phyloP scores from a whole-genome alignment of 2,888 invertebrate species.

The Spisula subtruncata region DNA sequence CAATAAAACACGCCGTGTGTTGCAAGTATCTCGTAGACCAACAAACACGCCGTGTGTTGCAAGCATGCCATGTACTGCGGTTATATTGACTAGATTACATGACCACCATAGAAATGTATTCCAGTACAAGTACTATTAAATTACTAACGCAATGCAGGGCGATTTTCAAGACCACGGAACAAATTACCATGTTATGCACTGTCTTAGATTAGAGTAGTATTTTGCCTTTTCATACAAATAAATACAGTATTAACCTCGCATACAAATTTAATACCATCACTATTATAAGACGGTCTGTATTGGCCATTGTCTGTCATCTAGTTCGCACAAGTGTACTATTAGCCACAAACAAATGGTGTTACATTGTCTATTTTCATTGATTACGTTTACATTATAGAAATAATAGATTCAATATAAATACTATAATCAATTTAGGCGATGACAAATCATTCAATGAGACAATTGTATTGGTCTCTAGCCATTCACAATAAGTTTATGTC shows the following conservation, averaged over 20 bases:
- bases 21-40: too few species aligned
- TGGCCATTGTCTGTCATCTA: background rate
- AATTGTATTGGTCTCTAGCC: constrained; percentile 13
- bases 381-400: constrained; percentile 18
- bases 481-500: background rate
- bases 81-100: too few species aligned
- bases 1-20: too few species aligned
- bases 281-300: background rate
- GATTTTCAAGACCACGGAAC: too few species aligned
- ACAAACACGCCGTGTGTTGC: too few species aligned
- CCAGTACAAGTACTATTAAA: too few species aligned
- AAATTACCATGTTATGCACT: too few species aligned
- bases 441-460: constrained; percentile 37
- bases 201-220: too few species aligned
- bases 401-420: constrained; percentile 46
- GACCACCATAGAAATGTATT: too few species aligned
- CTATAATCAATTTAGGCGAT: constrained; percentile 39
- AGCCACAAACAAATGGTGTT: background rate
- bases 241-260: background rate
- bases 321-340: background rate
- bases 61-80: too few species aligned
- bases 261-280: constrained; percentile 9
- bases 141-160: too few species aligned
- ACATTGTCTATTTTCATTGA: constrained; percentile 42
- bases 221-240: background rate